Conservation (phyloP, 2,797 vertebrate species). For the Enteromius treurensis region DNA sequence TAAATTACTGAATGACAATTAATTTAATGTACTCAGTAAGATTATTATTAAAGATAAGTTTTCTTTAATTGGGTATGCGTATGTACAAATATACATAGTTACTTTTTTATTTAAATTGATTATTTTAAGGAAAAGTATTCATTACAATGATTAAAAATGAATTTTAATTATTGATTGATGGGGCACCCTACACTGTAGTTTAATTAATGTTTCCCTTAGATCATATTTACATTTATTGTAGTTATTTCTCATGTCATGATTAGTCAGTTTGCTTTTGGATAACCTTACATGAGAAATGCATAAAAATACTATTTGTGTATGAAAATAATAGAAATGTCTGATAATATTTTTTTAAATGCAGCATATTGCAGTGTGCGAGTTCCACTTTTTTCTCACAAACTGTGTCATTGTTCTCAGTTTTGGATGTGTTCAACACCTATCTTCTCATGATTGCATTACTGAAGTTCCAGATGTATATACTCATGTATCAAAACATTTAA, state of each 20-base stretch:
- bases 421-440: background rate
- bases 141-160: background rate
- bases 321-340: background rate
- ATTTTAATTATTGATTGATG: too few species aligned
- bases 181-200: background rate
- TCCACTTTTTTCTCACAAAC: background rate
- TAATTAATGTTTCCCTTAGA: background rate
- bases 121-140: background rate
- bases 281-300: background rate
- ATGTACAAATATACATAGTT: background rate
- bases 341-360: background rate
- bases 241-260: background rate
- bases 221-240: too few species aligned
- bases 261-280: background rate
- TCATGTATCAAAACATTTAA: background rate
- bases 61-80: background rate
- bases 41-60: background rate
- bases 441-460: background rate
- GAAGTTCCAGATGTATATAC: background rate
- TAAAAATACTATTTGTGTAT: background rate
- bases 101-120: background rate
- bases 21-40: background rate
- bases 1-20: background rate
- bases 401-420: background rate
- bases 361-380: background rate